phyloP scores from a whole-genome alignment of 2,888 invertebrate species.

The Diaphora mendica region DNA sequence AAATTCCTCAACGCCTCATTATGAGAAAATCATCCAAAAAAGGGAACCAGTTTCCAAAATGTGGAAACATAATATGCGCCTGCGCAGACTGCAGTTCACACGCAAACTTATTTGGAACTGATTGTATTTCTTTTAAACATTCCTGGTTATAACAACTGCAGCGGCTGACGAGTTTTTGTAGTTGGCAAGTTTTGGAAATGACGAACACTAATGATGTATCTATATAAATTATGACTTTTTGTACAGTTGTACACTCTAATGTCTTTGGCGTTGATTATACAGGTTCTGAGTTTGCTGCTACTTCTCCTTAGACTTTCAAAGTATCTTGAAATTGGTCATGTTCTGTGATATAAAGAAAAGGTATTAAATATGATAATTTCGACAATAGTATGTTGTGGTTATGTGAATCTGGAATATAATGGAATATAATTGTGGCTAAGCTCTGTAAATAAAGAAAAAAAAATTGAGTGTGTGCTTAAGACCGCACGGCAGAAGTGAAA shows the following conservation, averaged over 20 bases:
- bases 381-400: background rate
- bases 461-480: too few species aligned
- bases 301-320: background rate
- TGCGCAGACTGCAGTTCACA: constrained; percentile 15
- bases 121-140: constrained; percentile 34
- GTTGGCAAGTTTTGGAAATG: background rate
- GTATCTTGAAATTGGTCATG: background rate
- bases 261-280: background rate
- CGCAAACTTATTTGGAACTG: constrained; percentile 28
- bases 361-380: background rate
- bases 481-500: too few species aligned
- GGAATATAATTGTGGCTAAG: too few species aligned
- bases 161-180: constrained; percentile 4
- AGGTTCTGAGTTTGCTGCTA: background rate
- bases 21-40: background rate
- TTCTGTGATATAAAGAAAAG: background rate
- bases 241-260: background rate
- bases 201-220: background rate
- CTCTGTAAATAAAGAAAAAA: too few species aligned
- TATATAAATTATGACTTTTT: background rate
- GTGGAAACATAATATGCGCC: background rate
- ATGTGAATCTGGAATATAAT: too few species aligned
- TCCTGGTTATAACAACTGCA: constrained; percentile 16
- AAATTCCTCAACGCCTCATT: background rate
- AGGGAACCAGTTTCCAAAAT: constrained; percentile 15